Evolutionary conservation across 2,797 vertebrate genomes (phyloP).

Genomic region (Chromis chromis): DNA sequence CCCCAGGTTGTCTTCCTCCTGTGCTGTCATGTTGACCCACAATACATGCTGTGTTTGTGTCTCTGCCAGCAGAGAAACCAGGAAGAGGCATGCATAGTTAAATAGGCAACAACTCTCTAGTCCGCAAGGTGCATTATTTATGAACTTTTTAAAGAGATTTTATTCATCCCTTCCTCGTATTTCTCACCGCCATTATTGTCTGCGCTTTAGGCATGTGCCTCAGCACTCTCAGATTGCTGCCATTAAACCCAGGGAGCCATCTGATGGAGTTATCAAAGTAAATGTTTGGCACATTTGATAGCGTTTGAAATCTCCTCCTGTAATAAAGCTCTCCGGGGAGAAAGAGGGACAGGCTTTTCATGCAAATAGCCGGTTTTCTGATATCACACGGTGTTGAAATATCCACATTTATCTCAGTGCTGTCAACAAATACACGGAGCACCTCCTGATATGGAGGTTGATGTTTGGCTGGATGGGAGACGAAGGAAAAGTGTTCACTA

Average conservation of each 20-base stretch:
- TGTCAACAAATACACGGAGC: conserved; percentile 68
- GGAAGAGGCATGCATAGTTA: conserved; percentile 77
- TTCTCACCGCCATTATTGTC: conserved; percentile 73
- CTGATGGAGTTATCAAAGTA: conserved; percentile 84
- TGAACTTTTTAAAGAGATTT: conserved; percentile 80
- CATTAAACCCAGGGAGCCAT: conserved; percentile 82
- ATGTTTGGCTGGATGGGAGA: conserved; percentile 60
- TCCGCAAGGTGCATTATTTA: conserved; percentile 80
- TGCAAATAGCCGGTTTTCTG: conserved; percentile 78
- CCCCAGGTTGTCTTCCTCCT: conserved; percentile 71
- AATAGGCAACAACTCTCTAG: conserved; percentile 77
- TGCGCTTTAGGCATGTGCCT: conserved; percentile 72
- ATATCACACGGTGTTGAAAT: conserved; percentile 71
- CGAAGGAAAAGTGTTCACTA: conserved; percentile 49
- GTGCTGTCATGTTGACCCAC: conserved; percentile 79
- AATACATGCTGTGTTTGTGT: conserved; percentile 73
- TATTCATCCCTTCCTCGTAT: conserved; percentile 75
- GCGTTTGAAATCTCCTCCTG: conserved; percentile 82
- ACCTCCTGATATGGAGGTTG: conserved; percentile 56
- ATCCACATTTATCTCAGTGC: conserved; percentile 70
- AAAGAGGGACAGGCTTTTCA: conserved; percentile 75
- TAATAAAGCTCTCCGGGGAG: conserved; percentile 80
- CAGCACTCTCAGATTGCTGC: conserved; percentile 77
- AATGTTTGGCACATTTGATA: conserved; percentile 82
- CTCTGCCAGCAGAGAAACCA: conserved; percentile 61